A percentile compares a stretch with the other conserved stretches of the same genome.
phyloP scores from a whole-genome alignment of 2,797 vertebrate genomes.

The Oreonectes daqikongensis region DNA sequence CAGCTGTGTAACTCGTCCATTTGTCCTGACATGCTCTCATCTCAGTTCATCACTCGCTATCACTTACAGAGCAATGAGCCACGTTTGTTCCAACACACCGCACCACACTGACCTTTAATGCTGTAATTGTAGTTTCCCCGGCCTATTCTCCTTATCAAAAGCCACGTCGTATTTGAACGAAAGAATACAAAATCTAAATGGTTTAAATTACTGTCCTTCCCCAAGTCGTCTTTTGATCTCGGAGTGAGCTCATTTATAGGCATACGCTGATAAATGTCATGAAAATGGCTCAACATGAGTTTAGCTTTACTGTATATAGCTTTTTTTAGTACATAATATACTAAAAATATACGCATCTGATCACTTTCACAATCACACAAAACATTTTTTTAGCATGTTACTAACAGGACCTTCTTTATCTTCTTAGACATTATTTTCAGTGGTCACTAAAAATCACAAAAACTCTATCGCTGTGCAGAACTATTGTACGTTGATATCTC shows the following conservation, averaged over 20 bases:
- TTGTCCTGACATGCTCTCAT: conserved; percentile 29
- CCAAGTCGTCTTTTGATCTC: conserved; percentile 27
- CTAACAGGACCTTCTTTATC: neutral
- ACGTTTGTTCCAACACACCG: neutral
- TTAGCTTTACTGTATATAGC: too few relatives aligned
- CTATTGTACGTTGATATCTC: neutral
- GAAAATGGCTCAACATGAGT: too few relatives aligned
- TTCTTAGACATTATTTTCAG: conserved; percentile 6
- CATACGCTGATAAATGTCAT: conserved; percentile 46
- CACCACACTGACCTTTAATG: conserved; percentile 34
- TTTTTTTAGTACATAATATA: too few relatives aligned
- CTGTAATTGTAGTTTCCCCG: conserved; percentile 35
- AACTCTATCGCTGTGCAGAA: neutral
- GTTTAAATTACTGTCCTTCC: conserved; percentile 14
- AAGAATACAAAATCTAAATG: neutral
- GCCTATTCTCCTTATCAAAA: conserved; percentile 41
- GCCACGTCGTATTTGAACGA: neutral
- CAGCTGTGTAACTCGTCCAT: conserved; percentile 10
- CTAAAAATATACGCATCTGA: too few relatives aligned
- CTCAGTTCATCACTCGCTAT: neutral
- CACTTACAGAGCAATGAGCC: neutral
- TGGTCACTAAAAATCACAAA: conserved; percentile 15
- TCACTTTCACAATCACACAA: neutral
- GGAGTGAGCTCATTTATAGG: conserved; percentile 31
- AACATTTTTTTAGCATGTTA: neutral